Evolutionary conservation across 2,888 invertebrate genomes (phyloP).

Genomic region (Baccha elongata): DNA sequence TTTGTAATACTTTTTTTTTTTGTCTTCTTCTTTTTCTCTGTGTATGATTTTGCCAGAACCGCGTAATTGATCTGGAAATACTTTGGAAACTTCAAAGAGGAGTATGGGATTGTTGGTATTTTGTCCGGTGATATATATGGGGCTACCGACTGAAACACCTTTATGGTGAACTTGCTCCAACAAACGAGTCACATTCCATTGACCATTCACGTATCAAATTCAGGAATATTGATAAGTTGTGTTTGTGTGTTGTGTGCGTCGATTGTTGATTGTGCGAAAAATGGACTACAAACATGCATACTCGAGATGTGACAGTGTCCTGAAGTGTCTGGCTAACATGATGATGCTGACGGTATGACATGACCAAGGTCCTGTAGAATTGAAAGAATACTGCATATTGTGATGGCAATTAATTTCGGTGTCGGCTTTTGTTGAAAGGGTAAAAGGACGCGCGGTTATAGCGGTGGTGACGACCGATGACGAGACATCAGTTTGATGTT

Average conservation of each 20-base stretch:
- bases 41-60: constrained; percentile 54
- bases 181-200: constrained; percentile 75
- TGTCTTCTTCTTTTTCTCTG: constrained; percentile 4
- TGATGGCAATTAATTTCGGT: constrained; percentile 70
- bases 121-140: constrained; percentile 73
- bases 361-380: constrained; percentile 46
- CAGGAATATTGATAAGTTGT: constrained; percentile 72
- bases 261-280: constrained; percentile 56
- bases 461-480: constrained; percentile 18
- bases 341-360: constrained; percentile 67
- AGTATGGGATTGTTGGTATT: constrained; percentile 73
- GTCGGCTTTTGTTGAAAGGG: constrained; percentile 64
- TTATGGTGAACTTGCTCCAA: constrained; percentile 59
- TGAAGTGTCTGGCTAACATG: constrained; percentile 69
- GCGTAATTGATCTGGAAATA: constrained; percentile 74
- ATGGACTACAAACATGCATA: constrained; percentile 55
- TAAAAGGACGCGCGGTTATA: constrained; percentile 10
- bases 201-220: constrained; percentile 74
- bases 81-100: constrained; percentile 69
- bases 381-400: constrained; percentile 70
- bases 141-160: constrained; percentile 70
- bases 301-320: constrained; percentile 44
- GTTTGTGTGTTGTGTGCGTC: constrained; percentile 10
- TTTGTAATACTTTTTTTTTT: constrained; percentile 20
- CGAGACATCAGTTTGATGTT: constrained; percentile 48